Conservation (phyloP, 2,113 vertebrate genomes). For the Mellivora capensis region DNA sequence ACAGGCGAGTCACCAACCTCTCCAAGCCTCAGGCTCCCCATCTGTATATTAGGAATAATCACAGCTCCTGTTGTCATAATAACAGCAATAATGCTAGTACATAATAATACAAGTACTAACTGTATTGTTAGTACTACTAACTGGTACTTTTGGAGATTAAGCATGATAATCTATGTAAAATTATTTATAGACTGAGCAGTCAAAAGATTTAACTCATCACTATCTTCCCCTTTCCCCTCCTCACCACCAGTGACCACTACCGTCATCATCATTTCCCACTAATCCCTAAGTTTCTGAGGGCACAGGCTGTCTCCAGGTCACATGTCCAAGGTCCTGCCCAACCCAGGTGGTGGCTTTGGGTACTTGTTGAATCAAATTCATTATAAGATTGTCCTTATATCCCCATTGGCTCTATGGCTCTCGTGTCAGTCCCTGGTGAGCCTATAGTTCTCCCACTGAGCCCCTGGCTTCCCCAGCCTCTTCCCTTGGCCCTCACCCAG, state of each 20-base stretch:
- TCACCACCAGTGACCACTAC: not conserved
- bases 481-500: not conserved
- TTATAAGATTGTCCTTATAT: not conserved
- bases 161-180: not conserved
- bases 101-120: not conserved
- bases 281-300: not conserved
- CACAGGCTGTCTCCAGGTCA: not conserved
- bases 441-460: not conserved
- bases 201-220: not conserved
- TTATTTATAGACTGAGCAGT: not conserved
- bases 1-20: not conserved
- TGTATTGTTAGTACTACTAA: no score
- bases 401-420: not conserved
- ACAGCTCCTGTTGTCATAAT: not conserved
- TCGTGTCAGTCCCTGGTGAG: not conserved
- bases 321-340: not conserved
- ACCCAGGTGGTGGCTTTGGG: not conserved
- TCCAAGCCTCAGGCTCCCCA: not conserved
- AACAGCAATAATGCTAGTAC: not conserved
- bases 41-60: not conserved
- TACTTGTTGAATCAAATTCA: not conserved
- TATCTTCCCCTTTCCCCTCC: not conserved
- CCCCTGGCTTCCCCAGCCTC: not conserved
- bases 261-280: not conserved
- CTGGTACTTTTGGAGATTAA: not conserved